A percentile compares a stretch with the other conserved stretches of the same genome.
phyloP scores from a whole-genome alignment of 2,113 vertebrate species.

The Craseonycteris thonglongyai region DNA sequence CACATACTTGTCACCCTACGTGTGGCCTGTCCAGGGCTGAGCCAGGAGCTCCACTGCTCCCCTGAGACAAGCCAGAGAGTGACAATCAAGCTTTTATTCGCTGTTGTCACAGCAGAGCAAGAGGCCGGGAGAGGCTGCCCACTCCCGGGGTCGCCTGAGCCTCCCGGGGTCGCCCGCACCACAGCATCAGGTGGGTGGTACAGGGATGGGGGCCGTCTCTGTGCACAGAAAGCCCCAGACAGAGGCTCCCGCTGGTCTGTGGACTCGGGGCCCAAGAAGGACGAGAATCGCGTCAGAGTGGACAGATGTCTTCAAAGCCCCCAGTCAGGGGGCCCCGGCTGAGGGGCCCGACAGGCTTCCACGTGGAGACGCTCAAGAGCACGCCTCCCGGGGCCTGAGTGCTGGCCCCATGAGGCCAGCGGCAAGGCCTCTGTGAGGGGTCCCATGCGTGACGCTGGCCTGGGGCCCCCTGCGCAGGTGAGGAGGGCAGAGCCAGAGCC shows the following conservation, averaged over 20 bases:
- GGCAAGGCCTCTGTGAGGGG: neutral
- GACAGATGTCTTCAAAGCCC: neutral
- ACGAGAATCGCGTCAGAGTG: neutral
- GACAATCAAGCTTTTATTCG: neutral
- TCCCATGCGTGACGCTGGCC: fast-evolving
- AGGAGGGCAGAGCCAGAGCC: neutral
- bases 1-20: too few species aligned
- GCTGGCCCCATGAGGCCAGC: too few species aligned
- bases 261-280: neutral
- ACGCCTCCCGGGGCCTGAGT: neutral
- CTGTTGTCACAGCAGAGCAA: fast-evolving
- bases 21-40: neutral
- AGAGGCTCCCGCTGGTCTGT: neutral
- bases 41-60: neutral
- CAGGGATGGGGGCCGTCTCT: neutral
- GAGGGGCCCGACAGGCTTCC: neutral
- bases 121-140: neutral
- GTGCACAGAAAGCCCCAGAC: neutral
- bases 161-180: too few species aligned
- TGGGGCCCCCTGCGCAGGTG: neutral
- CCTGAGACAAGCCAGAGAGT: neutral
- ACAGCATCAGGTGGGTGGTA: too few species aligned
- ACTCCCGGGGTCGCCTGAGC: too few species aligned
- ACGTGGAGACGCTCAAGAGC: neutral
- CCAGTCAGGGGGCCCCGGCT: neutral